These are phyloP conservation scores for Bothrops alternatus DNA, from an alignment of 2,797 vertebrate genomes.

Conservation along the genomic window DNA sequence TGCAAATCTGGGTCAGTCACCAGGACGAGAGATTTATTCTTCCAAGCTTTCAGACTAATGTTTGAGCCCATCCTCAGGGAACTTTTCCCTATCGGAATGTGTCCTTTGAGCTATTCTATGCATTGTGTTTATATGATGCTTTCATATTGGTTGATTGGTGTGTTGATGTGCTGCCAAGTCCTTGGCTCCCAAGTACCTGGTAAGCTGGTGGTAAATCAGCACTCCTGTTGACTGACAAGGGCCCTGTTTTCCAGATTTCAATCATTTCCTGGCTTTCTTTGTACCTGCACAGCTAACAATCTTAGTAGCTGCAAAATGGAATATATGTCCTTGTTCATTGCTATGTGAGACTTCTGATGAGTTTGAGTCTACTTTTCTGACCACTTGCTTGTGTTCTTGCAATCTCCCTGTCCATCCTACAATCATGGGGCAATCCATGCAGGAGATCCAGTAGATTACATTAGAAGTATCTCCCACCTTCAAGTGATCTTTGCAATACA, in stretches of 20 bases:
- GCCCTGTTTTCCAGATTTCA: background rate
- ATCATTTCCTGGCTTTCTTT: background rate
- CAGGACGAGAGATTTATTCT: too few species aligned
- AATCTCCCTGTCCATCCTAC: background rate
- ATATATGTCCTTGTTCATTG: background rate
- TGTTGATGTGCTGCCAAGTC: background rate
- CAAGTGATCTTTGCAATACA: background rate
- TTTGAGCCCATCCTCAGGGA: background rate
- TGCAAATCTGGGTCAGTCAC: too few species aligned
- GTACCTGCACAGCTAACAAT: background rate
- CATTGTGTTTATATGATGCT: background rate
- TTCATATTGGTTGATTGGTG: background rate
- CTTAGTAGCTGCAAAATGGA: background rate
- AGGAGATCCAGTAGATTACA: background rate
- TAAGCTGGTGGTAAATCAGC: background rate
- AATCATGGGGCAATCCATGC: background rate
- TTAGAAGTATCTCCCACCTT: background rate
- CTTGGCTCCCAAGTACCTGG: background rate
- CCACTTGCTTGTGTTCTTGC: background rate
- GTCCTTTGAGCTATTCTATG: background rate
- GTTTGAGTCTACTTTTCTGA: background rate
- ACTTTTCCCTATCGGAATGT: background rate
- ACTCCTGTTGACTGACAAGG: background rate
- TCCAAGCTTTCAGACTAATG: too few species aligned
- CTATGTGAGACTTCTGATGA: background rate